A percentile compares a stretch with the other conserved stretches of the same genome.
These are phyloP conservation scores for Agelaius phoeniceus DNA, from an alignment of 2,113 vertebrate species.

Conservation along the genomic window DNA sequence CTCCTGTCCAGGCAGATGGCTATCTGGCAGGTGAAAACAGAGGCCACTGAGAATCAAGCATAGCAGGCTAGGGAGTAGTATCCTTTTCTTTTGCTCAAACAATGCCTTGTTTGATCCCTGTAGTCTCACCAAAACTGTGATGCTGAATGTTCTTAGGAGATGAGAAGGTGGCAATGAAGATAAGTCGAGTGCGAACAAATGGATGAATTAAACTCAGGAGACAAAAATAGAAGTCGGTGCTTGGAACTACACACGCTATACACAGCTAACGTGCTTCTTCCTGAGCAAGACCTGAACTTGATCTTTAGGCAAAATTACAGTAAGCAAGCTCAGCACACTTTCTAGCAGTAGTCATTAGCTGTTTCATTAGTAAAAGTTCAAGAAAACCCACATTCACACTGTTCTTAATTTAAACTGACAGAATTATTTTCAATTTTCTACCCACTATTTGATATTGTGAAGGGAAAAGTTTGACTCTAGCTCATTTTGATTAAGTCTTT, in stretches of 20 bases:
- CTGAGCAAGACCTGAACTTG: not conserved
- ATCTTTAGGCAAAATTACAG: not conserved
- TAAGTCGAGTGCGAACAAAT: slow-evolving; percentile 24
- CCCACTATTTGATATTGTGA: not conserved
- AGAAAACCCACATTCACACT: not conserved
- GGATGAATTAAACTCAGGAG: not conserved
- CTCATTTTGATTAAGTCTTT: not conserved
- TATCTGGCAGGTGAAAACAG: slow-evolving; percentile 59
- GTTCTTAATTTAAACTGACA: not conserved
- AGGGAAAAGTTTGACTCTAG: not conserved
- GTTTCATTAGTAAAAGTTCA: not conserved
- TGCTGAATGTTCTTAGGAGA: slow-evolving; percentile 25
- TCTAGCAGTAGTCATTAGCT: not conserved
- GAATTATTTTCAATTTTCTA: not conserved
- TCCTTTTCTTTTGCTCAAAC: slow-evolving; percentile 37
- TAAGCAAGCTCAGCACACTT: not conserved
- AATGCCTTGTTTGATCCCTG: slow-evolving; percentile 20
- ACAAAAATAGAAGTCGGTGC: not conserved
- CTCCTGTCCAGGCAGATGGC: slow-evolving; percentile 67
- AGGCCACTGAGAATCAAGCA: slow-evolving; percentile 56
- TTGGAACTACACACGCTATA: not conserved
- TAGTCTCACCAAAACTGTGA: slow-evolving; percentile 16
- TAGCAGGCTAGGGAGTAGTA: not conserved
- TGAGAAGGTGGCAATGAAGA: not conserved
- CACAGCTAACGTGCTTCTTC: not conserved